Evolutionary conservation across 2,797 vertebrate species (phyloP).

Genomic region (Propithecus deckenii): DNA sequence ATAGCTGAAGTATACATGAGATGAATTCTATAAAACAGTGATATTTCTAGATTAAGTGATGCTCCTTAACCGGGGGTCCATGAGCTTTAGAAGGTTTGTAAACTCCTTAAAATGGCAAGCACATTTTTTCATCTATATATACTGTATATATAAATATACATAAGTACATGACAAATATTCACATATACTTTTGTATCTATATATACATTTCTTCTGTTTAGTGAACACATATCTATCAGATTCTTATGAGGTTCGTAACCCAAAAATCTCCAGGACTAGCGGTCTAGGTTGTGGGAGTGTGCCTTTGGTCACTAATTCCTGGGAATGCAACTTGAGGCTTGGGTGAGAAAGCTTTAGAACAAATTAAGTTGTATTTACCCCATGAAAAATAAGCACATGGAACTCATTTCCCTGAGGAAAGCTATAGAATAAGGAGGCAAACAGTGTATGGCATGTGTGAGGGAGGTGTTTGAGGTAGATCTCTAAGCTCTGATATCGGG

Average conservation of each 20-base stretch:
- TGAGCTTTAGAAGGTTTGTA: background rate
- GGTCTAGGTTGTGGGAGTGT: background rate
- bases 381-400: background rate
- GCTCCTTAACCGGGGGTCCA: background rate
- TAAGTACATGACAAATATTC: background rate
- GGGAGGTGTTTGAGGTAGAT: background rate
- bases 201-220: background rate
- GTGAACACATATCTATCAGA: background rate
- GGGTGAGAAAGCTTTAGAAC: slow-evolving; percentile 1
- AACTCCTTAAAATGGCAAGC: background rate
- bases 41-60: background rate
- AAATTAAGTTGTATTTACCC: background rate
- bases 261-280: background rate
- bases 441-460: background rate
- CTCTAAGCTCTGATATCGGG: background rate
- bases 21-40: background rate
- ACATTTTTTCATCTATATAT: background rate
- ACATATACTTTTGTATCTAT: background rate
- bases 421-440: background rate
- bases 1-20: background rate
- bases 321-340: background rate
- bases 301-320: background rate
- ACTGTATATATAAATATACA: background rate
- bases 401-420: background rate
- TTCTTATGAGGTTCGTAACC: background rate